phyloP scores from a whole-genome alignment of 2,113 vertebrate genomes.

The Ictalurus punctatus region DNA sequence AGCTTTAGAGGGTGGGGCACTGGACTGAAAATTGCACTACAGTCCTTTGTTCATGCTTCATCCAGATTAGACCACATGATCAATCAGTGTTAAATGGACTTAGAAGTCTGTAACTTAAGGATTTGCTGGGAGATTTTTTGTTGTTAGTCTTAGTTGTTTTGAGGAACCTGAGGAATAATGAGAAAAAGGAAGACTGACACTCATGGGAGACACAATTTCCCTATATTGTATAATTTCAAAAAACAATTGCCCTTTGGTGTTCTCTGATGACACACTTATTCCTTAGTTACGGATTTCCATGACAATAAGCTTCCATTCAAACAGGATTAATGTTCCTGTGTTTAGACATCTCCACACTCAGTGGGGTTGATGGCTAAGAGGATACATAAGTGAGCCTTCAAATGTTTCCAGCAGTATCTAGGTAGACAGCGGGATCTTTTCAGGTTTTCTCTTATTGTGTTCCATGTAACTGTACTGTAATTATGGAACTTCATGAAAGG shows the following conservation, averaged over 20 bases:
- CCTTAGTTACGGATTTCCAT: not conserved
- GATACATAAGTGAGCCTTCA: not conserved
- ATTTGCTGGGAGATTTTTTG: not conserved
- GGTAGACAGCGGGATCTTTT: not conserved
- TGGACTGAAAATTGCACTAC: not conserved
- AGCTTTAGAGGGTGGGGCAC: conserved; percentile 12
- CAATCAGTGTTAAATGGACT: not conserved
- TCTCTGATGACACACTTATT: not conserved
- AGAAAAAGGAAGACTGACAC: not conserved
- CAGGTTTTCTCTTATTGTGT: too few relatives aligned
- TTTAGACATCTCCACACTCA: not conserved
- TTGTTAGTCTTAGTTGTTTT: not conserved
- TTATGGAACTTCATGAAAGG: too few relatives aligned
- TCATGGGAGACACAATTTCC: not conserved
- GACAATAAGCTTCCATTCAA: not conserved
- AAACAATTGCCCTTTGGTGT: not conserved
- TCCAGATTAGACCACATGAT: not conserved
- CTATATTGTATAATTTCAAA: not conserved
- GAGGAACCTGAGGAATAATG: not conserved
- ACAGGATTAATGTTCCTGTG: not conserved
- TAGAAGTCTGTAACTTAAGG: not conserved
- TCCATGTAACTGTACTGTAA: too few relatives aligned
- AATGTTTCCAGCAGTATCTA: not conserved
- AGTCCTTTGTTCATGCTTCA: not conserved
- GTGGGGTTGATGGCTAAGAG: not conserved